Conservation (phyloP, 2,888 invertebrate species). For the Sepioteuthis lessoniana region DNA sequence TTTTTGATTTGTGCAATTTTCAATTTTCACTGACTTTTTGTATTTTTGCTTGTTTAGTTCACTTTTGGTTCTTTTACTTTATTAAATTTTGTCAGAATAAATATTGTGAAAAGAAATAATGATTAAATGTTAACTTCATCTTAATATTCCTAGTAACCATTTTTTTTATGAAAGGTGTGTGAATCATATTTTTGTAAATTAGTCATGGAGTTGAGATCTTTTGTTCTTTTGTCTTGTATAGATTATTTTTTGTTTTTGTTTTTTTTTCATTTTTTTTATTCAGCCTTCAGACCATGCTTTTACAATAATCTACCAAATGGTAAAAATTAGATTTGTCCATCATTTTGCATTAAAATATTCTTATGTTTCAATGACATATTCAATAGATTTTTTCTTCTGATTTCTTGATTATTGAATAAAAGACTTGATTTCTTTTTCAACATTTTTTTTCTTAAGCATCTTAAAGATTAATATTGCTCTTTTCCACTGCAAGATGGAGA, state of each 20-base stretch:
- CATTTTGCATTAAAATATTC: neutral
- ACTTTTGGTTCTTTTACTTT: neutral
- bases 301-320: neutral
- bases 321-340: neutral
- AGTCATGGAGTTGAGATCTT: neutral
- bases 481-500: neutral
- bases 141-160: neutral
- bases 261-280: no score
- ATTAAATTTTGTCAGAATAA: neutral
- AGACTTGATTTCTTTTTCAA: neutral
- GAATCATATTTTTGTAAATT: neutral
- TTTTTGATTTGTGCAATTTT: no score
- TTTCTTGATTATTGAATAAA: neutral
- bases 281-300: neutral
- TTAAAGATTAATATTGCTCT: neutral
- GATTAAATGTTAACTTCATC: neutral
- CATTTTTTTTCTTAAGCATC: neutral
- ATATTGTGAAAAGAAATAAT: neutral
- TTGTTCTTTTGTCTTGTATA: neutral
- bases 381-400: neutral
- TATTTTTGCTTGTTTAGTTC: neutral
- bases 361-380: no score
- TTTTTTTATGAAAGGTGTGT: no score
- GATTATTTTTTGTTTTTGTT: neutral
- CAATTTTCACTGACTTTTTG: no score